Conservation (phyloP, 2,888 invertebrate species). For the Hydrotaea cyrtoneurina region DNA sequence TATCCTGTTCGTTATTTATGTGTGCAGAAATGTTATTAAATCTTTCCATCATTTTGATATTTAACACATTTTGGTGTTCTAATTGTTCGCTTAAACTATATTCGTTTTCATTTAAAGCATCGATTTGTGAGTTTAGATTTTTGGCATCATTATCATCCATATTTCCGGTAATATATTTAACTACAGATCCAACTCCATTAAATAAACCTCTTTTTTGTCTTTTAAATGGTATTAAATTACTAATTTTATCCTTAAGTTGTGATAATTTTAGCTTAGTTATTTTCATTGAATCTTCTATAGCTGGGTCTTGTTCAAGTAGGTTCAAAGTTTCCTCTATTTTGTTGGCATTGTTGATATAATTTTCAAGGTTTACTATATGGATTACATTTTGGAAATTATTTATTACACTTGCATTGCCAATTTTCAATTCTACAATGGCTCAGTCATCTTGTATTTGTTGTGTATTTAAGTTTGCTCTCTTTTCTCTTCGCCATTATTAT, state of each 20-base stretch:
- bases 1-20: too few relatives aligned
- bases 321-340: too few relatives aligned
- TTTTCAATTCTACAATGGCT: conserved; percentile 17
- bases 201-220: too few relatives aligned
- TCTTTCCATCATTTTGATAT: too few relatives aligned
- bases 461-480: background rate
- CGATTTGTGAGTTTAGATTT: conserved; percentile 31
- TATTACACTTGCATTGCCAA: conserved; percentile 24
- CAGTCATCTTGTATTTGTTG: too few relatives aligned
- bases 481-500: too few relatives aligned
- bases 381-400: conserved; percentile 21
- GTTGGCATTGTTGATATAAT: conserved; percentile 23
- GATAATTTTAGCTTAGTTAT: conserved; percentile 17
- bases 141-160: conserved; percentile 35
- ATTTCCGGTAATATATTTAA: conserved; percentile 46
- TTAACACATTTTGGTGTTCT: too few relatives aligned
- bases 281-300: conserved; percentile 1
- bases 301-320: background rate
- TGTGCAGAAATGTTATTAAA: background rate
- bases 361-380: conserved; percentile 31
- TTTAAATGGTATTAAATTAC: too few relatives aligned
- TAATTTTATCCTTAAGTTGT: conserved; percentile 33
- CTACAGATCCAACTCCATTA: conserved; percentile 22
- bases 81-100: background rate
- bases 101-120: conserved; percentile 19